A percentile compares a stretch with the other conserved stretches of the same genome.
These are phyloP conservation scores for Cyprinella venusta DNA, from an alignment of 2,797 vertebrate genomes.

Conservation along the genomic window DNA sequence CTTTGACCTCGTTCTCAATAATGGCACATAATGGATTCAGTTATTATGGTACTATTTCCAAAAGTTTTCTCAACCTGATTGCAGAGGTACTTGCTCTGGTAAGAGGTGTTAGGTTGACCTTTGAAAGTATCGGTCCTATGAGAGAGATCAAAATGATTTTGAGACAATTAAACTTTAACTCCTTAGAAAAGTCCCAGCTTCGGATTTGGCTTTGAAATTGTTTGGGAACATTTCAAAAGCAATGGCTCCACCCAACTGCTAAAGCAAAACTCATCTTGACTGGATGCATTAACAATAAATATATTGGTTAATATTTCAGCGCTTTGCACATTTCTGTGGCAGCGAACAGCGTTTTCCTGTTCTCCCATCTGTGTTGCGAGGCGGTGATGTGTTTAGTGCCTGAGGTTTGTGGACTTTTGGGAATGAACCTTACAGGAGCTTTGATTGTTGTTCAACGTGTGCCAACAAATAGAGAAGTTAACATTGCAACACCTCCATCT, in stretches of 20 bases:
- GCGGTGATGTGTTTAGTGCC: slow-evolving; percentile 28
- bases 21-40: not conserved
- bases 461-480: slow-evolving; percentile 20
- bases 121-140: not conserved
- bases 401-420: slow-evolving; percentile 14
- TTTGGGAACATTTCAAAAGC: not conserved
- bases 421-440: slow-evolving; percentile 33
- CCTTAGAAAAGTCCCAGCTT: not conserved
- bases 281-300: not conserved
- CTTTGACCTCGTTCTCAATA: not conserved
- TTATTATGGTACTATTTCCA: not conserved
- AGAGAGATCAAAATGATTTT: not conserved
- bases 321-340: slow-evolving; percentile 44
- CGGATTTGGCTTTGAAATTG: not conserved
- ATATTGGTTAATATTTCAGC: slow-evolving; percentile 7
- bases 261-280: not conserved
- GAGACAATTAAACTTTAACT: not conserved
- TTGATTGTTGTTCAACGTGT: slow-evolving; percentile 22
- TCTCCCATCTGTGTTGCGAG: slow-evolving; percentile 14
- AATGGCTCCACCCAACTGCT: not conserved
- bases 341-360: not conserved
- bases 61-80: not conserved
- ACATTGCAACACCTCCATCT: slow-evolving; percentile 22
- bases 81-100: not conserved
- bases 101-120: not conserved